These are phyloP conservation scores for Chionodraco myersi DNA, from an alignment of 2,113 vertebrate species.

Conservation along the genomic window DNA sequence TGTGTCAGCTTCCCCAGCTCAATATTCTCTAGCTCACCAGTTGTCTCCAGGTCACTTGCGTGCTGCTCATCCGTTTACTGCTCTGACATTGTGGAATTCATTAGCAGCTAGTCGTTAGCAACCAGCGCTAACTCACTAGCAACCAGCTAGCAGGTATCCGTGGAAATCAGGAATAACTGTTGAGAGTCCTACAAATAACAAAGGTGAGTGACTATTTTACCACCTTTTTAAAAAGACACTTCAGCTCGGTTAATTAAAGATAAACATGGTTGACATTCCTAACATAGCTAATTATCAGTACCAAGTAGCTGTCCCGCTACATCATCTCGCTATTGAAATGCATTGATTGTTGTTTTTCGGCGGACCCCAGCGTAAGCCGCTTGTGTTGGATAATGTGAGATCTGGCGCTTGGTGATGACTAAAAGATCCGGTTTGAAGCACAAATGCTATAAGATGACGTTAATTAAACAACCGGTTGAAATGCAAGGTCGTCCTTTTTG, in stretches of 20 bases:
- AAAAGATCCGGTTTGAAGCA: not conserved
- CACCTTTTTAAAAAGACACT: too few relatives aligned
- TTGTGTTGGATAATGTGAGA: not conserved
- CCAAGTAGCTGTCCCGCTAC: slow-evolving; percentile 41
- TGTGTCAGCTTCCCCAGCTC: slow-evolving; percentile 17
- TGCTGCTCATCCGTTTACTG: not conserved
- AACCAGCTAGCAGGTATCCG: slow-evolving; percentile 56
- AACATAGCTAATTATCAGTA: slow-evolving; percentile 17
- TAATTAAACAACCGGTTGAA: not conserved
- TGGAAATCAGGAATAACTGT: slow-evolving; percentile 49
- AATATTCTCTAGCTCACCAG: not conserved
- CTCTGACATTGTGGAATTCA: slow-evolving; percentile 75
- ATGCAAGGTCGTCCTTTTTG: not conserved
- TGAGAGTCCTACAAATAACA: slow-evolving; percentile 14
- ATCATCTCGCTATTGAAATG: slow-evolving; percentile 46
- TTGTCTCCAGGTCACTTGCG: not conserved
- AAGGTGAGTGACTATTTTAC: slow-evolving; percentile 46
- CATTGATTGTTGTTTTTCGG: slow-evolving; percentile 55
- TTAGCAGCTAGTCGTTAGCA: slow-evolving; percentile 68
- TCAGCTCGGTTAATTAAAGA: accelerated
- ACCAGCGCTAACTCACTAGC: slow-evolving; percentile 56
- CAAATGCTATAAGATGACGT: not conserved
- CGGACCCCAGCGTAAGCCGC: not conserved
- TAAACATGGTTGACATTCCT: not conserved
- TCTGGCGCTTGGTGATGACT: not conserved